Base-by-base conservation (phyloP, 1,140 invertebrate genomes). In the Achatina immaculata region DNA sequence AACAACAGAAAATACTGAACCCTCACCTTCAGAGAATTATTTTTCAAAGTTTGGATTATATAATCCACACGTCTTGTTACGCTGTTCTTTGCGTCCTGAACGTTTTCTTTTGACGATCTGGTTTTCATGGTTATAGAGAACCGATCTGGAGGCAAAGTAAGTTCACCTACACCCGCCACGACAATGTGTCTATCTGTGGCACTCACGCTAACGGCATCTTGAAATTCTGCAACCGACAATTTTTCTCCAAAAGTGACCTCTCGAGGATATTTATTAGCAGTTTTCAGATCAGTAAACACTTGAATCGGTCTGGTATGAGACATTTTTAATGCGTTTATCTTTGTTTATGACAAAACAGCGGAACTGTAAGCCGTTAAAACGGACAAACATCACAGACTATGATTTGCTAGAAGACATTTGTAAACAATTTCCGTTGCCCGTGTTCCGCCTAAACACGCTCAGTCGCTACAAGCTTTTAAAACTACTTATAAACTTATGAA, bases 41-140 rank as follows among this genome's bases (percentile, higher is more conserved):
- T 90, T 72, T 88, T 82, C 9, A 90, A 80, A 16, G 87, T 88
- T 75, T 90, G 89, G 16, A 89, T 45, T 16, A 91, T 83, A 82
- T 91, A 91, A 68, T 90, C 89, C 3, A 89, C 38, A 40, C 90
- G 79, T 76, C 90, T 83, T 14, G 84, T 83, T 0, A 90, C 86
- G 82, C 90, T 91, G 78, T 86, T 88, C 78, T 90, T 91, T 1
- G 86, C 89, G 72, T 91, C 90, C 42, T 90, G 85, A 7, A 86
- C 85, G 81, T 84, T 86, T 11, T 86, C 85, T 82, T 91, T 91
- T 21, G 45, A 48, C 6, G 78, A 58, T 40, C 48, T 69, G 48
- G 45, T 72, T 34, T 72, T 82, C n/a, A 90, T 81, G 9, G 83
- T 85, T 6, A 90, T 78, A 55, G 83, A 85, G 72, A 88, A 89